Evolutionary conservation across 2,888 invertebrate species (phyloP).

Genomic region (Macaria liturata): DNA sequence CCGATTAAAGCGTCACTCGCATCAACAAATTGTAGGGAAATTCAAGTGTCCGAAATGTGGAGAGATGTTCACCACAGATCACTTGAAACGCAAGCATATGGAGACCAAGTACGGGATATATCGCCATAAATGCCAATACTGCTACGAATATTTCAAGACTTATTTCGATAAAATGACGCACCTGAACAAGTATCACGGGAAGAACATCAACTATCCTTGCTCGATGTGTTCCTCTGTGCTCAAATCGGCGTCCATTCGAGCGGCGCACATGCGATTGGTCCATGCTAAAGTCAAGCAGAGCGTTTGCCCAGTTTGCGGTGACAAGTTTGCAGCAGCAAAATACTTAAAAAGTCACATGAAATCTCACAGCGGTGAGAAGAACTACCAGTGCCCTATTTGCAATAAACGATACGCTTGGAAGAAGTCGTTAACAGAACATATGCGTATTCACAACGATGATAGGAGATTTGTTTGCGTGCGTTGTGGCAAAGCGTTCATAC

Average conservation of each 20-base stretch:
- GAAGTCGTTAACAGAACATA: constrained; percentile 39
- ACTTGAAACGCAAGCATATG: constrained; percentile 52
- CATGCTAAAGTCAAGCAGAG: constrained; percentile 1
- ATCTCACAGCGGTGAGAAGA: constrained; percentile 55
- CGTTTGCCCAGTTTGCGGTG: constrained; percentile 4
- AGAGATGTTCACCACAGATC: constrained; percentile 48
- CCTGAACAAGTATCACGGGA: constrained; percentile 24
- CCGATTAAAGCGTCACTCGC: neutral
- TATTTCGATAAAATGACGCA: constrained; percentile 19
- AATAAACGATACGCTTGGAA: constrained; percentile 43
- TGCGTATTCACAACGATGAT: constrained; percentile 39
- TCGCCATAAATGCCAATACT: constrained; percentile 32
- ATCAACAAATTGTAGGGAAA: neutral
- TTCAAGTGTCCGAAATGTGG: constrained; percentile 44
- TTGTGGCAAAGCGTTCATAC: constrained; percentile 34
- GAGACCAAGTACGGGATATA: constrained; percentile 49
- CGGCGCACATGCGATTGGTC: neutral
- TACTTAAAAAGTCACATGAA: constrained; percentile 36
- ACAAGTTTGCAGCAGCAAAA: neutral
- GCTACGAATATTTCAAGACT: constrained; percentile 16
- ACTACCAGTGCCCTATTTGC: constrained; percentile 57
- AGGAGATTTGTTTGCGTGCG: constrained; percentile 33
- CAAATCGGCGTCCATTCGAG: neutral
- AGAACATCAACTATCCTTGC: constrained; percentile 21
- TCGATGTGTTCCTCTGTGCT: constrained; percentile 21